Evolutionary conservation across 2,888 invertebrate genomes (phyloP).

Genomic region (Sarcophaga carnaria): DNA sequence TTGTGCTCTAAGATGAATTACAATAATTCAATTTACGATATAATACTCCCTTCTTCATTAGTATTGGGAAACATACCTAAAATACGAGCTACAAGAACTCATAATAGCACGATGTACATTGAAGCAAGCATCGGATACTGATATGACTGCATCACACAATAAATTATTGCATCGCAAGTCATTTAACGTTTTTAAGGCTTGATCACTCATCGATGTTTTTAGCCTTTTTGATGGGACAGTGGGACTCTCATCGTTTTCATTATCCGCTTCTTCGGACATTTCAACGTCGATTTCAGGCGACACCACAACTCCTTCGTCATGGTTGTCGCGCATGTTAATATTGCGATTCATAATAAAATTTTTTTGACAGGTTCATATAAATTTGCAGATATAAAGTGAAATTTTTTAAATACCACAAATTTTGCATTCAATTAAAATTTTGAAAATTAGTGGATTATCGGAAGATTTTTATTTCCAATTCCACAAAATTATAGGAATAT

Average conservation of each 20-base stretch:
- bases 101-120: slow-evolving; percentile 93
- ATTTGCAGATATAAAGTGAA: slow-evolving; percentile 51
- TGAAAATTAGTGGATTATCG: neutral
- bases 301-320: slow-evolving; percentile 72
- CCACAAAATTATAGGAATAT: neutral
- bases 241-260: slow-evolving; percentile 60
- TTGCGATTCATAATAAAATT: slow-evolving; percentile 61
- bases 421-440: slow-evolving; percentile 33
- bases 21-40: neutral
- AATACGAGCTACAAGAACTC: slow-evolving; percentile 95
- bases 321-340: slow-evolving; percentile 71
- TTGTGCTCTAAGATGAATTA: slow-evolving; percentile 74
- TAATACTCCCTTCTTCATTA: neutral
- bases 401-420: slow-evolving; percentile 37
- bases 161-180: slow-evolving; percentile 91
- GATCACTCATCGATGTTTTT: slow-evolving; percentile 87
- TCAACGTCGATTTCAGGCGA: slow-evolving; percentile 56
- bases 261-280: slow-evolving; percentile 66
- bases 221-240: slow-evolving; percentile 70
- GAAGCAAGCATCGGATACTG: slow-evolving; percentile 92
- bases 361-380: slow-evolving; percentile 24
- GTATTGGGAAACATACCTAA: slow-evolving; percentile 85
- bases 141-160: slow-evolving; percentile 92
- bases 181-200: slow-evolving; percentile 92
- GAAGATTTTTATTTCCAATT: neutral